These are phyloP conservation scores for Cheilosia grossa DNA, from an alignment of 2,888 invertebrate genomes.

Conservation along the genomic window DNA sequence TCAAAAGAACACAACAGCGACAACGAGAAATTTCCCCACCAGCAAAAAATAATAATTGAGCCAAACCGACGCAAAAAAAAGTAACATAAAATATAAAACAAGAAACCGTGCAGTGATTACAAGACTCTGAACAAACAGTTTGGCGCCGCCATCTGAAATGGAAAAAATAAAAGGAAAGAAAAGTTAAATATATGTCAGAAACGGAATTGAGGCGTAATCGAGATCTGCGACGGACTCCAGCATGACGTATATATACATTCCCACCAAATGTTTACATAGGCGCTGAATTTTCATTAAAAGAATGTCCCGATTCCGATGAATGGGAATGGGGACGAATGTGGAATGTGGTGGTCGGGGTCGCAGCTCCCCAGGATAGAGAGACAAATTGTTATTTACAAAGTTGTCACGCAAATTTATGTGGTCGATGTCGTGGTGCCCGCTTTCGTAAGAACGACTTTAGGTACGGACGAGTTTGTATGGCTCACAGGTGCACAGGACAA, in stretches of 20 bases:
- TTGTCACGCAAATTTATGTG: conserved; percentile 68
- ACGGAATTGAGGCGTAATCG: conserved; percentile 56
- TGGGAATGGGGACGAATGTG: too few relatives aligned
- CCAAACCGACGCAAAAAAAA: conserved; percentile 19
- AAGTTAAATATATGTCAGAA: conserved; percentile 45
- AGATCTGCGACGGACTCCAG: conserved; percentile 52
- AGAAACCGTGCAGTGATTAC: conserved; percentile 71
- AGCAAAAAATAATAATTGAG: conserved; percentile 43
- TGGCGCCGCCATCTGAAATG: conserved; percentile 71
- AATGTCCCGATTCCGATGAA: conserved; percentile 21
- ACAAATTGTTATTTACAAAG: conserved; percentile 73
- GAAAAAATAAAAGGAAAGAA: conserved; percentile 18
- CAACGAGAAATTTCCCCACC: not conserved
- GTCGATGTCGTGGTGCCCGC: conserved; percentile 22
- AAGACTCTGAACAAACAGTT: conserved; percentile 70
- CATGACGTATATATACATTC: conserved; percentile 18
- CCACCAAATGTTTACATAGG: conserved; percentile 53
- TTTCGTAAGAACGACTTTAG: conserved; percentile 3
- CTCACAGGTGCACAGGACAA: conserved; percentile 21
- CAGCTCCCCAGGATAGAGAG: conserved; percentile 22
- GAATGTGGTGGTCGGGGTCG: not conserved
- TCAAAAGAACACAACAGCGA: conserved; percentile 45
- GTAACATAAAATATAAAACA: not conserved
- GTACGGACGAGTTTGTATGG: too few relatives aligned
- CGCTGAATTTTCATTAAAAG: conserved; percentile 60